phyloP scores from a whole-genome alignment of 2,113 vertebrate genomes.

The Piaya cayana region DNA sequence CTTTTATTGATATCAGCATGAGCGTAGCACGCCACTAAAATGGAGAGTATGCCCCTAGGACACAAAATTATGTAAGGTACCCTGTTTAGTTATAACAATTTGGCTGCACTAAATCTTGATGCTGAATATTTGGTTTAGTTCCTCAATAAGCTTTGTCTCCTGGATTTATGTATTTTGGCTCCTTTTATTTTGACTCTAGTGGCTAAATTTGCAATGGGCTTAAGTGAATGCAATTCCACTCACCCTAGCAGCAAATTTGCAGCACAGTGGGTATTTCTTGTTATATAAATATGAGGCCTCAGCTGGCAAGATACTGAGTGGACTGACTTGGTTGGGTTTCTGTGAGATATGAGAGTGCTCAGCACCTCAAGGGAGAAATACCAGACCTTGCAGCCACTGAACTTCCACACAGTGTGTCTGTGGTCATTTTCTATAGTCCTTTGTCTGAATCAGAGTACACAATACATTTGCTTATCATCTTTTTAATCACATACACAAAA shows the following conservation, averaged over 20 bases:
- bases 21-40: slow-evolving; percentile 3
- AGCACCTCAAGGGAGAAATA: slow-evolving; percentile 38
- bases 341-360: neutral
- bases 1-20: slow-evolving; percentile 32
- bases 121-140: neutral
- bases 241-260: slow-evolving; percentile 6
- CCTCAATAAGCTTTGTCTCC: neutral
- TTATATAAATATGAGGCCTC: neutral
- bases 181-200: slow-evolving; percentile 22
- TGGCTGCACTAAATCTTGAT: slow-evolving; percentile 5
- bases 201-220: neutral
- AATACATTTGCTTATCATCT: neutral
- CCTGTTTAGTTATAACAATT: neutral
- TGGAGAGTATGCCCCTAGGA: slow-evolving; percentile 32
- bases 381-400: neutral
- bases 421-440: neutral
- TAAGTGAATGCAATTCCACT: neutral
- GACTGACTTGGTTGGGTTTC: neutral
- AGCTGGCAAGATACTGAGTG: slow-evolving; percentile 18
- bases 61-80: neutral
- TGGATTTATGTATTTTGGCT: slow-evolving; percentile 55
- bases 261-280: neutral
- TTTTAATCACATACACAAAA: neutral
- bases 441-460: neutral
- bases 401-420: neutral